Conservation (phyloP, 2,797 vertebrate species). For the Gymnothorax javanicus region DNA sequence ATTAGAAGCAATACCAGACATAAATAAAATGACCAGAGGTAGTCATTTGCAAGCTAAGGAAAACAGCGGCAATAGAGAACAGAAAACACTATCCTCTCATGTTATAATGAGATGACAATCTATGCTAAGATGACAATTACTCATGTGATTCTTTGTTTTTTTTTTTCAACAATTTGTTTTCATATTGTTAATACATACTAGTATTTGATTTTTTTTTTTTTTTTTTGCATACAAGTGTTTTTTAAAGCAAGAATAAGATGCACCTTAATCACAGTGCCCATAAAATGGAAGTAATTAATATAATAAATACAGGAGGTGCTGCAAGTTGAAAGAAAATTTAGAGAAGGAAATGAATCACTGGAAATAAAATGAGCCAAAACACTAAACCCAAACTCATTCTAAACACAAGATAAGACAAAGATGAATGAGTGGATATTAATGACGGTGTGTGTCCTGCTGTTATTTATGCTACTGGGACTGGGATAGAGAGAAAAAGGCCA, state of each 20-base stretch:
- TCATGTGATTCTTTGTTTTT: background rate
- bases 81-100: background rate
- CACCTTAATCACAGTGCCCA: background rate
- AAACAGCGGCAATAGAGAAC: background rate
- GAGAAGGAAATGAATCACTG: conserved; percentile 6
- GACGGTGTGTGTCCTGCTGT: conserved; percentile 52
- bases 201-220: background rate
- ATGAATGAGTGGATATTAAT: conserved; percentile 50
- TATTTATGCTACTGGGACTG: conserved; percentile 42
- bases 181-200: background rate
- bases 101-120: background rate
- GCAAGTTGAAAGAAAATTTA: background rate
- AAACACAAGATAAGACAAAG: conserved; percentile 53
- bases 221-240: too few species aligned
- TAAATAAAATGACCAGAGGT: background rate
- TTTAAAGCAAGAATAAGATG: background rate
- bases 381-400: conserved; percentile 34
- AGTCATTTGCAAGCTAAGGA: background rate
- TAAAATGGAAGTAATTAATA: background rate
- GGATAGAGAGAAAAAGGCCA: conserved; percentile 45
- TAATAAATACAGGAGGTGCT: background rate
- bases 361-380: conserved; percentile 26
- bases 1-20: background rate
- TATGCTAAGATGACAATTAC: too few species aligned
- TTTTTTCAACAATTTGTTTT: background rate